These are phyloP conservation scores for Coryphaenoides rupestris DNA, from an alignment of 2,113 vertebrate genomes.

Conservation along the genomic window DNA sequence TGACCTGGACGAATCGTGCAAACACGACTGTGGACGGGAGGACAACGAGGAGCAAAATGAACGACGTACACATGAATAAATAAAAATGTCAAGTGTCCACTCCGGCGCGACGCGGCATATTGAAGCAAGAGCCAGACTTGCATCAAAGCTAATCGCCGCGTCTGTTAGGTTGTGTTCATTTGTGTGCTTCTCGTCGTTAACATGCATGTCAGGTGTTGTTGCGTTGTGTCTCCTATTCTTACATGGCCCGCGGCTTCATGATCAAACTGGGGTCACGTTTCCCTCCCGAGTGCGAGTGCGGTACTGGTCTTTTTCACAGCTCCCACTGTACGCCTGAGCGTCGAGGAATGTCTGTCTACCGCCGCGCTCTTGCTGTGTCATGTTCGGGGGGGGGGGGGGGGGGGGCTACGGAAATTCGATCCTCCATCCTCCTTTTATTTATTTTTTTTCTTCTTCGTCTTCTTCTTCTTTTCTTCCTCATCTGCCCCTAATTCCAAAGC, in stretches of 20 bases:
- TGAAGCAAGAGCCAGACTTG: neutral
- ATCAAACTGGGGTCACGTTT: slow-evolving; percentile 11
- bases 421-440: slow-evolving; percentile 14
- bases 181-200: neutral
- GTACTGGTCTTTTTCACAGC: slow-evolving; percentile 3
- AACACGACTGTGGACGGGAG: no score
- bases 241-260: slow-evolving; percentile 29
- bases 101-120: neutral
- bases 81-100: no score
- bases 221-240: neutral
- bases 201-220: neutral
- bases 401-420: slow-evolving; percentile 25
- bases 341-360: neutral
- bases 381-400: no score
- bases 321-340: slow-evolving; percentile 1
- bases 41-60: no score
- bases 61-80: no score
- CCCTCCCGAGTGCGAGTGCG: slow-evolving; percentile 15
- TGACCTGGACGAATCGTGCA: slow-evolving; percentile 11
- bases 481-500: slow-evolving; percentile 15
- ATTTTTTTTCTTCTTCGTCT: neutral
- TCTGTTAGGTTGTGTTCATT: neutral
- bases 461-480: neutral
- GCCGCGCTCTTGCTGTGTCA: slow-evolving; percentile 29
- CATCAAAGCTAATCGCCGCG: neutral